These are phyloP conservation scores for Sebastiscus albofasciatus DNA, from an alignment of 2,797 vertebrate species.

Conservation along the genomic window DNA sequence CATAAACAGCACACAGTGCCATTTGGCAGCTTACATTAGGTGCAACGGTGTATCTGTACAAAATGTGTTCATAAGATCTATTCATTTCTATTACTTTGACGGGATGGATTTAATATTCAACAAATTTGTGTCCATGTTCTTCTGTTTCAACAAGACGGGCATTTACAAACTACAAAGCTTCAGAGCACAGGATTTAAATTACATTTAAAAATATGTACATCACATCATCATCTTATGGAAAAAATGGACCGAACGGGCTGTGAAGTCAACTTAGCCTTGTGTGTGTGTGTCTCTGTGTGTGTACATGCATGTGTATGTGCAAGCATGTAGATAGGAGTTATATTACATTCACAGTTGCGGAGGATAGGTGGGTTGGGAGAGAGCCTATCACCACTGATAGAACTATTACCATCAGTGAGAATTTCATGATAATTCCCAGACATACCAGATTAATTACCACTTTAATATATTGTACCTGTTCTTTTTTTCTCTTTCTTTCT, in stretches of 20 bases:
- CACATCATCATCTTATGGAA: constrained; percentile 10
- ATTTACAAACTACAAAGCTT: constrained; percentile 46
- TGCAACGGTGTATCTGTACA: constrained; percentile 39
- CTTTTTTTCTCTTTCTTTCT: not conserved
- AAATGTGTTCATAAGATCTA: constrained; percentile 14
- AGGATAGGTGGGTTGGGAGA: constrained; percentile 53
- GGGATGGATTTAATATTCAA: constrained; percentile 23
- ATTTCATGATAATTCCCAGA: constrained; percentile 24
- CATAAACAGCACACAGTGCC: constrained; percentile 57
- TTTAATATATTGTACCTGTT: not conserved
- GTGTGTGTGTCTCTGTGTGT: constrained; percentile 19
- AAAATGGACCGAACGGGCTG: constrained; percentile 9
- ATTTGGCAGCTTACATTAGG: constrained; percentile 29
- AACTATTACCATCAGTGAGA: constrained; percentile 21
- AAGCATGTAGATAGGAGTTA: constrained; percentile 37
- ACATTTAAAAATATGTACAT: constrained; percentile 54
- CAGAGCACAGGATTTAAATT: constrained; percentile 38
- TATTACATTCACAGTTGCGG: constrained; percentile 79
- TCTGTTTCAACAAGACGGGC: constrained; percentile 42
- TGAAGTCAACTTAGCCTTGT: not conserved
- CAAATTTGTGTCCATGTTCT: not conserved
- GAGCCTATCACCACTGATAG: constrained; percentile 15
- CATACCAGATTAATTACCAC: constrained; percentile 2
- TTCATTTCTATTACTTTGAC: constrained; percentile 5
- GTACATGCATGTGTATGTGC: constrained; percentile 32